Conservation (phyloP, 2,888 invertebrate genomes). For the Deroplatys truncata region DNA sequence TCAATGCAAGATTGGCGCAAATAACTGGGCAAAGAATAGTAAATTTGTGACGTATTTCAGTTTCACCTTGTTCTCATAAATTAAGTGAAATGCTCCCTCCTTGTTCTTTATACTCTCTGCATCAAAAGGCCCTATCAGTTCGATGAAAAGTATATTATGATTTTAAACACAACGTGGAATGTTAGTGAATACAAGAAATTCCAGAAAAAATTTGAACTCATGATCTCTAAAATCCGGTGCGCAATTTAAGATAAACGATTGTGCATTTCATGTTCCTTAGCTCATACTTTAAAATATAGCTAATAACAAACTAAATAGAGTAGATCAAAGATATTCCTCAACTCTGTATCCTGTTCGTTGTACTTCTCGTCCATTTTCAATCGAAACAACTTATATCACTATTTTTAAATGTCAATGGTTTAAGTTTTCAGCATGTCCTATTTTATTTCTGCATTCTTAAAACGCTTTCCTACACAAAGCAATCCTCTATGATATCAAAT, state of each 20-base stretch:
- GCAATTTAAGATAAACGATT: background rate
- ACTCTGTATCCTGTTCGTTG: background rate
- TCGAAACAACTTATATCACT: background rate
- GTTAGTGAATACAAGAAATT: background rate
- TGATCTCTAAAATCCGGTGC: background rate
- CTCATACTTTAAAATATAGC: background rate
- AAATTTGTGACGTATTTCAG: too few relatives aligned
- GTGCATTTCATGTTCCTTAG: slow-evolving; percentile 11
- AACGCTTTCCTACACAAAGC: background rate
- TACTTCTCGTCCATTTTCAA: background rate
- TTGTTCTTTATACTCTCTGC: too few relatives aligned
- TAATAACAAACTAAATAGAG: background rate
- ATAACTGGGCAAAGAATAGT: too few relatives aligned
- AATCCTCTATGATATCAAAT: background rate
- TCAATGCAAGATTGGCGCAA: too few relatives aligned
- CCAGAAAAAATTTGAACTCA: background rate
- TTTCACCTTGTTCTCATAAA: too few relatives aligned
- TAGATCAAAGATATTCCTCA: background rate
- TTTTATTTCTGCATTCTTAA: background rate
- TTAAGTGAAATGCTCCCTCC: too few relatives aligned
- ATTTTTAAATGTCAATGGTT: background rate
- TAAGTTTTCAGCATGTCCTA: background rate
- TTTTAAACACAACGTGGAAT: too few relatives aligned
- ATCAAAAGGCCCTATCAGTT: too few relatives aligned
- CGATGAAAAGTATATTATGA: too few relatives aligned